Evolutionary conservation across 1,140 invertebrate species (phyloP).

Genomic region (Heterodera carotae): DNA sequence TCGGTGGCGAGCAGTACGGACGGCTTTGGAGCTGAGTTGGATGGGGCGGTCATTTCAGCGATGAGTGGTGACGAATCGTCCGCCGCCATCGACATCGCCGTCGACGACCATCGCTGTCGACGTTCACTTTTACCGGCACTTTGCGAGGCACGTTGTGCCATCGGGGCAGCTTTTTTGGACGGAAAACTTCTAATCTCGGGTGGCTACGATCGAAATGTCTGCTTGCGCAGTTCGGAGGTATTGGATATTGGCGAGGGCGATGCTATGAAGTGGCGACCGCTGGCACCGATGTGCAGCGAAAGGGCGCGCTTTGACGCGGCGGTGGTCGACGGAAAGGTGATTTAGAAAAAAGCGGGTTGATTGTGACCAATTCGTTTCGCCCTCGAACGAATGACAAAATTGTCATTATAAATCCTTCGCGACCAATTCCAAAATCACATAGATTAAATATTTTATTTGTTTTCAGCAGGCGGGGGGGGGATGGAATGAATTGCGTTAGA

Average conservation of each 20-base stretch:
- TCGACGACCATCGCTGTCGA: slow-evolving; percentile 71
- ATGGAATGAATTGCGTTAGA: not conserved
- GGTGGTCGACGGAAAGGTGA: slow-evolving; percentile 71
- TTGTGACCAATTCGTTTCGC: no score
- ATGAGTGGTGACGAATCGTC: not conserved
- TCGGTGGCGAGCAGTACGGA: slow-evolving; percentile 16
- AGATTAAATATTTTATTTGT: no score
- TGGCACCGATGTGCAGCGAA: slow-evolving; percentile 74
- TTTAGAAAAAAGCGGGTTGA: no score
- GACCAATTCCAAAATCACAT: no score
- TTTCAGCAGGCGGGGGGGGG: not conserved
- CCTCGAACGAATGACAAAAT: no score
- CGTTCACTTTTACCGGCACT: slow-evolving; percentile 70
- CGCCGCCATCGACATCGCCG: slow-evolving; percentile 20
- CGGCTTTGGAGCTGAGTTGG: slow-evolving; percentile 16
- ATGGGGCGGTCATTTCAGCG: not conserved
- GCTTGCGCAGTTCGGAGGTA: slow-evolving; percentile 76
- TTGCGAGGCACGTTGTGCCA: slow-evolving; percentile 75
- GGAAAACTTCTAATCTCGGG: slow-evolving; percentile 77
- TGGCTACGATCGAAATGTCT: slow-evolving; percentile 83
- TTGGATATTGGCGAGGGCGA: slow-evolving; percentile 72
- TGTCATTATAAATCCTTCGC: no score
- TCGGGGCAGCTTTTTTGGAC: slow-evolving; percentile 75
- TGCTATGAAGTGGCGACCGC: slow-evolving; percentile 73
- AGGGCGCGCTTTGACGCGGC: slow-evolving; percentile 78